phyloP scores from a whole-genome alignment of 2,113 vertebrate genomes.

The Micronycteris hirsuta region DNA sequence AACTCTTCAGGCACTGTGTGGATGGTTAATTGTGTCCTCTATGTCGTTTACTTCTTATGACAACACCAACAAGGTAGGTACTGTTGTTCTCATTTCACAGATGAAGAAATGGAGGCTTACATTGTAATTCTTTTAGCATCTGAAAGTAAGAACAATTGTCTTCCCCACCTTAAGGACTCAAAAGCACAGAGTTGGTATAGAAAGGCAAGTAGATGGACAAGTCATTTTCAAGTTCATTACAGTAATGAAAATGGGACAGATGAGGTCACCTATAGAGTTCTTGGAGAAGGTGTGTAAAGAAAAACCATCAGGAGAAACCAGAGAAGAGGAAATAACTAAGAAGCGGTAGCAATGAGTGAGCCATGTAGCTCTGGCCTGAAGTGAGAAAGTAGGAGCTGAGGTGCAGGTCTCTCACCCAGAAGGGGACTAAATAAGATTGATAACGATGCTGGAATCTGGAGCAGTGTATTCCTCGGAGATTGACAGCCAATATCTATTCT shows the following conservation, averaged over 20 bases:
- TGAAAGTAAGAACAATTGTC: background rate
- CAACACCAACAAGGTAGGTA: background rate
- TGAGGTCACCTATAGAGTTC: background rate
- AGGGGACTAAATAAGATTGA: background rate
- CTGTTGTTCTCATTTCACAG: background rate
- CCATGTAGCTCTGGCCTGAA: background rate
- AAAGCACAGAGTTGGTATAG: background rate
- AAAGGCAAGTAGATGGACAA: background rate
- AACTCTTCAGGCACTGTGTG: rapidly evolving
- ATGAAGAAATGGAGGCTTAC: background rate
- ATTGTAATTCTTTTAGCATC: background rate
- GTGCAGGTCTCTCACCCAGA: background rate
- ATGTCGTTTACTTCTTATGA: background rate
- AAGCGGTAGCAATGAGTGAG: too few relatives aligned
- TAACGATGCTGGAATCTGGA: background rate
- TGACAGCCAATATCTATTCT: background rate
- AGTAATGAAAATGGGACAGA: background rate
- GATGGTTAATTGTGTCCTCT: rapidly evolving
- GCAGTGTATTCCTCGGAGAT: background rate
- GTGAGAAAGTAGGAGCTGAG: too few relatives aligned
- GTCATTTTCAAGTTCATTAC: background rate
- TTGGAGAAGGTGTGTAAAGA: background rate
- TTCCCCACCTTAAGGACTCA: background rate
- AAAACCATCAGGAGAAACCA: background rate
- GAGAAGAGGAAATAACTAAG: background rate